phyloP scores from a whole-genome alignment of 1,140 invertebrate genomes.

The Eciton burchellii region DNA sequence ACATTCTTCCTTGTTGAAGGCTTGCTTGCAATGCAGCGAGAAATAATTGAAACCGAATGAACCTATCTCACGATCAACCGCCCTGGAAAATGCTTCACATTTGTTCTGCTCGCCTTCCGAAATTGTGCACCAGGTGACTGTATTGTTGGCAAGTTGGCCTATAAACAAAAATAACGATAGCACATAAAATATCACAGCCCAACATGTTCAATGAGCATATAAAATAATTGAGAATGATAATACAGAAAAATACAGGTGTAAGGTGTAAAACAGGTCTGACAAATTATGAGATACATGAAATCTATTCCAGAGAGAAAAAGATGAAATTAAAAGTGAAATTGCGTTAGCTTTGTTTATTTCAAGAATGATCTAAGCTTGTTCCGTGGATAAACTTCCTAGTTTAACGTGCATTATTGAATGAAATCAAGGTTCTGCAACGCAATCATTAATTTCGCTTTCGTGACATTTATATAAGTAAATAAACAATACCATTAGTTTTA shows the following conservation, averaged over 20 bases:
- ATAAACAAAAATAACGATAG: conserved; percentile 30
- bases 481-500: conserved; percentile 24
- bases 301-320: too few species aligned
- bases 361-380: background rate
- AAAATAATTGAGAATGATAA: background rate
- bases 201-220: background rate
- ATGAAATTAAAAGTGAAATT: too few species aligned
- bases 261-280: too few species aligned
- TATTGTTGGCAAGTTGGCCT: conserved; percentile 79
- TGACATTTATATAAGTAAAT: background rate
- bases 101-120: conserved; percentile 90
- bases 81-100: conserved; percentile 90
- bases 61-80: conserved; percentile 88
- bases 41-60: conserved; percentile 88
- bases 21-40: conserved; percentile 89
- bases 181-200: background rate
- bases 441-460: background rate
- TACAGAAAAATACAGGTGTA: too few species aligned
- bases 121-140: conserved; percentile 91
- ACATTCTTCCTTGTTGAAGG: conserved; percentile 93
- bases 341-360: background rate
- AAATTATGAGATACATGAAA: too few species aligned
- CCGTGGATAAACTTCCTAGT: background rate
- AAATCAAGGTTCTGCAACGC: background rate
- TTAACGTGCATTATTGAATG: background rate